Conservation (phyloP, 2,113 vertebrate genomes). For the Thoracochromis brauschi region DNA sequence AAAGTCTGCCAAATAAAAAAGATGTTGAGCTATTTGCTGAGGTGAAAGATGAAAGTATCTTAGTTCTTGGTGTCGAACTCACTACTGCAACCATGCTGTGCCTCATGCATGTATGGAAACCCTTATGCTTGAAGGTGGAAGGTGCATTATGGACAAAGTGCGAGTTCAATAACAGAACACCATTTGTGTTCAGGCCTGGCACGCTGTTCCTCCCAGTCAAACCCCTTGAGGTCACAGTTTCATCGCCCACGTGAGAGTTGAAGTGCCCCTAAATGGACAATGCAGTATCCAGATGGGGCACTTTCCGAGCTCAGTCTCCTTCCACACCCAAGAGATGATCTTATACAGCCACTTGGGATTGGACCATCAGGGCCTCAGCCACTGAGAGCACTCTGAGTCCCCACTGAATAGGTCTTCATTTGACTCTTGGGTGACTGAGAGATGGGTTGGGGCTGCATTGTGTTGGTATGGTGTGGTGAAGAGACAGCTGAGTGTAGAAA, state of each 20-base stretch:
- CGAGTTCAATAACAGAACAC: not conserved
- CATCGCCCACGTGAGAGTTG: not conserved
- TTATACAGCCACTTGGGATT: not conserved
- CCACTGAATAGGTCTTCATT: not conserved
- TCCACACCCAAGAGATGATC: not conserved
- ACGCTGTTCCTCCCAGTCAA: not conserved
- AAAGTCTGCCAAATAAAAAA: not conserved
- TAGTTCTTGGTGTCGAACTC: fast-evolving
- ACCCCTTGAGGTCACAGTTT: not conserved
- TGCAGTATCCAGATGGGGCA: not conserved
- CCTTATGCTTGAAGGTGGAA: not conserved
- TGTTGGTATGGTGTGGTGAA: not conserved
- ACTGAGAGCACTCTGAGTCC: not conserved
- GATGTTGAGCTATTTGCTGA: not conserved
- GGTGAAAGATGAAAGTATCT: not conserved
- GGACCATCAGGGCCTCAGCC: not conserved
- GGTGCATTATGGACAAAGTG: not conserved
- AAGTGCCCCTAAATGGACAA: not conserved
- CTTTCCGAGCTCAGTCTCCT: not conserved
- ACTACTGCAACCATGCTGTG: not conserved
- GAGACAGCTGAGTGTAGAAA: not conserved
- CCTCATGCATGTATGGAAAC: not conserved
- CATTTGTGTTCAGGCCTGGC: not conserved
- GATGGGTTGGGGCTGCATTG: not conserved
- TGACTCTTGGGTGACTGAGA: not conserved